Evolutionary conservation across 2,888 invertebrate genomes (phyloP).

Genomic region (Mesorhabditis sp.): DNA sequence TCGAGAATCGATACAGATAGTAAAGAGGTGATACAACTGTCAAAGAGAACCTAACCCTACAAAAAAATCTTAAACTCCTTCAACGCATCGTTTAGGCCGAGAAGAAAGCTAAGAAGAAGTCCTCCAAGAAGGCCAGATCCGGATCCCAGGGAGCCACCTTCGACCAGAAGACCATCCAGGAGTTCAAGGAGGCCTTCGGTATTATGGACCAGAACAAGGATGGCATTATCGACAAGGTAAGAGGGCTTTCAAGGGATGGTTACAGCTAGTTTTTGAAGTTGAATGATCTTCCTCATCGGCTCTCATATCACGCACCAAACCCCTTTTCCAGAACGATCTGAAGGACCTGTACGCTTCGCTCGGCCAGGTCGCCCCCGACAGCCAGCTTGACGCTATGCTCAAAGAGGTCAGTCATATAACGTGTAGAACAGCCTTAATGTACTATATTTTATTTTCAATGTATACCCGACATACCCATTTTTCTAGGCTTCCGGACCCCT

Average conservation of each 20-base stretch:
- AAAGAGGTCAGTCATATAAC: conserved; percentile 39
- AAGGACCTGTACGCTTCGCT: conserved; percentile 63
- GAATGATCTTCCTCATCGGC: background rate
- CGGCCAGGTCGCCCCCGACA: conserved; percentile 57
- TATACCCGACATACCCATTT: too few relatives aligned
- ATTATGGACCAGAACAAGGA: conserved; percentile 65
- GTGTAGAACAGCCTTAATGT: too few relatives aligned
- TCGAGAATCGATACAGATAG: too few relatives aligned
- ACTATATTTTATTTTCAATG: too few relatives aligned
- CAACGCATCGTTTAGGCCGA: background rate
- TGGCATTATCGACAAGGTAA: conserved; percentile 39
- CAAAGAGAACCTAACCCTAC: too few relatives aligned
- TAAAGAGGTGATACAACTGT: too few relatives aligned
- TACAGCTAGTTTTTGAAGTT: background rate
- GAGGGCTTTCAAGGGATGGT: background rate
- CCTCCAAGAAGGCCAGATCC: conserved; percentile 57
- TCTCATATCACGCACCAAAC: background rate
- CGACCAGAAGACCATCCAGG: conserved; percentile 64
- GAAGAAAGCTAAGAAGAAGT: conserved; percentile 48
- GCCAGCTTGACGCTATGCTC: conserved; percentile 56
- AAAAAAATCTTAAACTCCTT: too few relatives aligned
- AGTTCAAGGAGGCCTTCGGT: conserved; percentile 65
- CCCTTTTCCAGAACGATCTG: conserved; percentile 59
- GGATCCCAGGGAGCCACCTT: conserved; percentile 64
- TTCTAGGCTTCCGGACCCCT: conserved; percentile 56